These are phyloP conservation scores for Seira ritae DNA, from an alignment of 2,888 invertebrate genomes.

Conservation along the genomic window DNA sequence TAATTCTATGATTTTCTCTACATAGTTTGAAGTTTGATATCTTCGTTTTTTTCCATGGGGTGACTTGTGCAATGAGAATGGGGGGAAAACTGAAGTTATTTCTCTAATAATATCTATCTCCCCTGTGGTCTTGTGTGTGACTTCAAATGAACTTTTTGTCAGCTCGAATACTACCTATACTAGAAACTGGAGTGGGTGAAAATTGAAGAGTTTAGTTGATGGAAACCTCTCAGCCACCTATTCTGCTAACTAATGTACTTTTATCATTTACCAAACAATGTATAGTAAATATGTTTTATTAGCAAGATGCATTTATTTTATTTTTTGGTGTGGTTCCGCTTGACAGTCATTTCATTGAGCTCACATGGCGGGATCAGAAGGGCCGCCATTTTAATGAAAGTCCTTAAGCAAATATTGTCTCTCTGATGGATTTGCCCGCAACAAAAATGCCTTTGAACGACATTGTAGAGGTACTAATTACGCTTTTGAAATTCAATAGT, in stretches of 20 bases:
- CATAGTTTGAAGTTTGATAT: no score
- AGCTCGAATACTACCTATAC: no score
- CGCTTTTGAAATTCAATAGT: constrained; percentile 13
- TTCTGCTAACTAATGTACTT: no score
- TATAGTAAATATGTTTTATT: not conserved
- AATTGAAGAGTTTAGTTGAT: not conserved
- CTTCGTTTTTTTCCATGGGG: no score
- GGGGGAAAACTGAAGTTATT: not conserved
- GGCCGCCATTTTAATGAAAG: constrained; percentile 42
- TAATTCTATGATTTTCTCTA: no score
- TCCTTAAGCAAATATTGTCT: constrained; percentile 44
- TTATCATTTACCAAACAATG: no score
- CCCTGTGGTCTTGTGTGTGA: constrained; percentile 27
- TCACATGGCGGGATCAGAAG: constrained; percentile 27
- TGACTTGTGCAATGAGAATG: no score
- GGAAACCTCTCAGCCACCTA: not conserved
- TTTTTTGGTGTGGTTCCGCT: not conserved
- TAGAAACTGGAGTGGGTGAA: no score
- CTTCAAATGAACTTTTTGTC: constrained; percentile 43
- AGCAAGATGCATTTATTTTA: not conserved
- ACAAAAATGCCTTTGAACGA: not conserved
- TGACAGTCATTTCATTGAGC: not conserved
- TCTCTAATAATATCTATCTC: constrained; percentile 31
- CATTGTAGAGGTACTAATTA: constrained; percentile 14
- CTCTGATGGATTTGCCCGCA: not conserved